phyloP scores from a whole-genome alignment of 2,888 invertebrate species.

The Gari tellinella region DNA sequence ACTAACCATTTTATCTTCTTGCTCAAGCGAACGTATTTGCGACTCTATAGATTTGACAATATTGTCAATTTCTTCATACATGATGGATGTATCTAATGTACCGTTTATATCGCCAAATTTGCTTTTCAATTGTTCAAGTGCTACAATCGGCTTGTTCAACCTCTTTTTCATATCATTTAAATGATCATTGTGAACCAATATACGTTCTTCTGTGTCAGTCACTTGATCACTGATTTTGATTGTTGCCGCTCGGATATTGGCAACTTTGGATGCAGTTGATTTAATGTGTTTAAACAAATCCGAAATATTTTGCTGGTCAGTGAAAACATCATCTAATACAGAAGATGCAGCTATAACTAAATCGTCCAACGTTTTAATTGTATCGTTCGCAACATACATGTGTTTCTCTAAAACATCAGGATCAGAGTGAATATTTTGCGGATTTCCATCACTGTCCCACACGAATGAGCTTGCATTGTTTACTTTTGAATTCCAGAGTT shows the following conservation, averaged over 20 bases:
- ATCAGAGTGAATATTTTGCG: neutral
- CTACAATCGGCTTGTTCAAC: neutral
- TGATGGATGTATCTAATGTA: conserved; percentile 3
- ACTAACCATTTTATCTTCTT: too few relatives aligned
- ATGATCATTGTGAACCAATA: neutral
- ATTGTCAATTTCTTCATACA: too few relatives aligned
- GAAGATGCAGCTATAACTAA: too few relatives aligned
- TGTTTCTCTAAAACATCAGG: neutral
- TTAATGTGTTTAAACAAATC: too few relatives aligned
- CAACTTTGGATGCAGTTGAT: neutral
- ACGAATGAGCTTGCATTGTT: conserved; percentile 2
- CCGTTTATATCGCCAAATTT: conserved; percentile 32
- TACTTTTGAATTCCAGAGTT: neutral
- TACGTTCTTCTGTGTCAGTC: conserved; percentile 4
- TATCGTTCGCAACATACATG: too few relatives aligned
- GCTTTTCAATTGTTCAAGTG: conserved; percentile 3
- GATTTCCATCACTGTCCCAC: conserved; percentile 28
- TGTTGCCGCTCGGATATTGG: neutral
- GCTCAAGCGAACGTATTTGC: too few relatives aligned
- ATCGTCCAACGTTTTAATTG: too few relatives aligned
- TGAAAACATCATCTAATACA: too few relatives aligned
- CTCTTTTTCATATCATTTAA: neutral
- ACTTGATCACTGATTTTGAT: neutral
- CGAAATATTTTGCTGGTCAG: too few relatives aligned
- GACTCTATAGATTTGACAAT: too few relatives aligned